These are phyloP conservation scores for Phortica magna DNA, from an alignment of 2,888 invertebrate genomes.

Conservation along the genomic window DNA sequence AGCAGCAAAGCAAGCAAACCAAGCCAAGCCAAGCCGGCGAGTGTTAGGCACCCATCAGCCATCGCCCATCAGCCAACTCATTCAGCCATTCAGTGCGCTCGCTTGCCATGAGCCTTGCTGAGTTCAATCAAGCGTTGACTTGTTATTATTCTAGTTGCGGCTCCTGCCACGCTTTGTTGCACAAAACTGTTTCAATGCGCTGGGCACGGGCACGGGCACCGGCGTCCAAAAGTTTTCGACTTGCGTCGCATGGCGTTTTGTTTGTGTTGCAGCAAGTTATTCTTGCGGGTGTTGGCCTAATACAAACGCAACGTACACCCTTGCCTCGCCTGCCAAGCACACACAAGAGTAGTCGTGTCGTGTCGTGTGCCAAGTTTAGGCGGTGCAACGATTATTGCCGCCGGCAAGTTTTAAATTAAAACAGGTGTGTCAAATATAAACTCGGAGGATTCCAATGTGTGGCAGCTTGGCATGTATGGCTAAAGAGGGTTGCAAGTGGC, in stretches of 20 bases:
- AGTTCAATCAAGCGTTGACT: conserved; percentile 58
- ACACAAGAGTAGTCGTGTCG: background rate
- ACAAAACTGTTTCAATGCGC: conserved; percentile 48
- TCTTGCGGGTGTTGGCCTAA: conserved; percentile 60
- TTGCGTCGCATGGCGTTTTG: conserved; percentile 39
- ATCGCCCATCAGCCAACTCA: conserved; percentile 40
- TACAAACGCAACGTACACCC: conserved; percentile 39
- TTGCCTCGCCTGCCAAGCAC: background rate
- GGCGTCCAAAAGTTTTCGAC: conserved; percentile 43
- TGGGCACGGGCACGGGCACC: background rate
- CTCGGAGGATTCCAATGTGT: conserved; percentile 44
- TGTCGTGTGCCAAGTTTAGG: conserved; percentile 39
- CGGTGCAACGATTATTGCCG: conserved; percentile 63
- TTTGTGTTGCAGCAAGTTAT: conserved; percentile 44
- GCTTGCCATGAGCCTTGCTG: conserved; percentile 49
- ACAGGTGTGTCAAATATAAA: conserved; percentile 71
- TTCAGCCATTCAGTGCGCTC: conserved; percentile 3
- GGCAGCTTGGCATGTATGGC: conserved; percentile 28
- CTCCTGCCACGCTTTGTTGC: conserved; percentile 51
- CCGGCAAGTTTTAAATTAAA: conserved; percentile 67
- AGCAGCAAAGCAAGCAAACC: background rate
- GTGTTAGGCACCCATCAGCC: conserved; percentile 11
- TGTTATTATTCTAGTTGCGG: conserved; percentile 36
- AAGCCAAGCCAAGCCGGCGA: background rate
- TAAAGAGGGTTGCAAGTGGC: background rate